These are phyloP conservation scores for Tiphia femorata DNA, from an alignment of 2,888 invertebrate species.

Conservation along the genomic window DNA sequence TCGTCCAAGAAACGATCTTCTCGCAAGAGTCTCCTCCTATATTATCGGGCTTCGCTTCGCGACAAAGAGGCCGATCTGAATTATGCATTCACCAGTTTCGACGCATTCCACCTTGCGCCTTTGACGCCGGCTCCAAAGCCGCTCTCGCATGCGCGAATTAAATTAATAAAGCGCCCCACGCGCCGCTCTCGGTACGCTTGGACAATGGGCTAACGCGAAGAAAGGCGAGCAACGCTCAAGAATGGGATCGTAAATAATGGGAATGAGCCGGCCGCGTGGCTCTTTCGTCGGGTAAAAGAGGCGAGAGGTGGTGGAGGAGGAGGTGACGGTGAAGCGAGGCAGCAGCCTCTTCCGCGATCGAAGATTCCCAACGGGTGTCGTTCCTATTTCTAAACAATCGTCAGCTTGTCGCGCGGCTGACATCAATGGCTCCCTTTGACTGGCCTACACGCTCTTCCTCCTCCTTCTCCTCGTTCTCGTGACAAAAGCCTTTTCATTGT, in stretches of 20 bases:
- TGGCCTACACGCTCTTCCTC: not conserved
- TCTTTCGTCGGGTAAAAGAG: too few relatives aligned
- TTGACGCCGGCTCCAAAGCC: too few relatives aligned
- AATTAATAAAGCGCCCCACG: not conserved
- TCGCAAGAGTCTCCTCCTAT: too few relatives aligned
- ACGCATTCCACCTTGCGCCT: too few relatives aligned
- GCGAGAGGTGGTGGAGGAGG: too few relatives aligned
- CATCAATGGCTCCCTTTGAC: constrained; percentile 23
- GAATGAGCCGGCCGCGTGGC: not conserved
- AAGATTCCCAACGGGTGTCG: not conserved
- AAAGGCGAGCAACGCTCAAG: not conserved
- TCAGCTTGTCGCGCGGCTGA: constrained; percentile 7
- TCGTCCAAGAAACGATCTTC: too few relatives aligned
- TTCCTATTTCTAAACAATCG: constrained; percentile 16
- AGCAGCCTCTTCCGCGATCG: not conserved
- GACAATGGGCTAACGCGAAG: not conserved
- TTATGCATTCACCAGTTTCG: too few relatives aligned
- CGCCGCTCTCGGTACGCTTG: too few relatives aligned
- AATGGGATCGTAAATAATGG: not conserved
- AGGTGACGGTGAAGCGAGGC: too few relatives aligned
- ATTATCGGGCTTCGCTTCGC: too few relatives aligned
- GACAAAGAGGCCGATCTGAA: too few relatives aligned
- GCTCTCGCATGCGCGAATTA: too few relatives aligned
- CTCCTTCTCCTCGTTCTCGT: not conserved
- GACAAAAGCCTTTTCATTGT: constrained; percentile 35